A percentile compares a stretch with the other conserved stretches of the same genome.
Evolutionary conservation across 2,888 invertebrate species (phyloP).

Genomic region (Drosophila neonasuta): DNA sequence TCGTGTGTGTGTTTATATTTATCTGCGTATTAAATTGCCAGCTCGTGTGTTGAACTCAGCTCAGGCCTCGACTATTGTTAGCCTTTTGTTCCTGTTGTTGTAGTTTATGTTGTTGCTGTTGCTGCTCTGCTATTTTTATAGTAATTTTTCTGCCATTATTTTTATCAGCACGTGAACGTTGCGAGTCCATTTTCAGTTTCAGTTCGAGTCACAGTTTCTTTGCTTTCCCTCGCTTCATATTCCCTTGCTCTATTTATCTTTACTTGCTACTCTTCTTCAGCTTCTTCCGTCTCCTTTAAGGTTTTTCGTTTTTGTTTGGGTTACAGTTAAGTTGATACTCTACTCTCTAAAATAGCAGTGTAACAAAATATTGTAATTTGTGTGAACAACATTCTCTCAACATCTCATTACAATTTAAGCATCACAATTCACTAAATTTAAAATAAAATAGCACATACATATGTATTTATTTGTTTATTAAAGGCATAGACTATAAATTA

Average conservation of each 20-base stretch:
- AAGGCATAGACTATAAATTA: too few species aligned
- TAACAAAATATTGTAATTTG: too few species aligned
- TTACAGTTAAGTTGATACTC: not conserved
- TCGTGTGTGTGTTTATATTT: slow-evolving; percentile 64
- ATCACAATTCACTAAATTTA: too few species aligned
- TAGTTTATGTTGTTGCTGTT: slow-evolving; percentile 37
- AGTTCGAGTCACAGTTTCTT: slow-evolving; percentile 28
- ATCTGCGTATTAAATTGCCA: slow-evolving; percentile 75
- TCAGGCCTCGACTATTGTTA: slow-evolving; percentile 46
- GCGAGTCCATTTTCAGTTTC: slow-evolving; percentile 58
- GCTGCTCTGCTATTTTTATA: slow-evolving; percentile 37
- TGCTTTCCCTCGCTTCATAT: slow-evolving; percentile 5
- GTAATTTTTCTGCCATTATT: slow-evolving; percentile 74
- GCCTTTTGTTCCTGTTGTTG: slow-evolving; percentile 33
- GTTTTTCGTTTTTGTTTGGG: not conserved
- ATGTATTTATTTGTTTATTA: too few species aligned
- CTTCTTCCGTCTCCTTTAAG: not conserved
- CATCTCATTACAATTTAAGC: too few species aligned
- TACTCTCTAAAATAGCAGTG: too few species aligned
- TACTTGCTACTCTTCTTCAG: not conserved
- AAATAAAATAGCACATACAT: too few species aligned
- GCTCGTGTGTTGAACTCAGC: slow-evolving; percentile 56
- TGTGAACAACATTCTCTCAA: too few species aligned
- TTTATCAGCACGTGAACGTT: slow-evolving; percentile 69
- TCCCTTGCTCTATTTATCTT: not conserved